phyloP scores from a whole-genome alignment of 2,888 invertebrate species.

The Abscondita cerata region DNA sequence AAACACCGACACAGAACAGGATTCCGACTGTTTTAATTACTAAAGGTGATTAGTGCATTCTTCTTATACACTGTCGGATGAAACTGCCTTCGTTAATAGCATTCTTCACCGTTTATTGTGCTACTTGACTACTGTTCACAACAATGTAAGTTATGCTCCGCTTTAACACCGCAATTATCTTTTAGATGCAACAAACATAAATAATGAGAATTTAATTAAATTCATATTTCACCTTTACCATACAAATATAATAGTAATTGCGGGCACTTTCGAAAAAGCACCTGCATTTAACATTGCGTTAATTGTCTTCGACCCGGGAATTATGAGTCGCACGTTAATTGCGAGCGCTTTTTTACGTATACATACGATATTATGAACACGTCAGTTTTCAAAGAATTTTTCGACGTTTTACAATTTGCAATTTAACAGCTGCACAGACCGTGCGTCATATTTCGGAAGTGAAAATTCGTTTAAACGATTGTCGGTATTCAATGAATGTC shows the following conservation, averaged over 20 bases:
- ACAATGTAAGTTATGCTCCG: conserved; percentile 37
- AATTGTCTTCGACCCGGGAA: conserved; percentile 8
- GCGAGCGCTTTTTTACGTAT: neutral
- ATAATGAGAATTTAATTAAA: conserved; percentile 53
- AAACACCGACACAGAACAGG: conserved; percentile 37
- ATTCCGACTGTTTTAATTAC: conserved; percentile 51
- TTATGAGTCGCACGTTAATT: neutral
- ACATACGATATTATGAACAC: neutral
- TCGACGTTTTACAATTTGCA: neutral
- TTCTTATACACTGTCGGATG: conserved; percentile 33
- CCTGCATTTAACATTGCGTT: conserved; percentile 20
- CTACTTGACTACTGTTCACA: conserved; percentile 24
- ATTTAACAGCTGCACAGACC: neutral
- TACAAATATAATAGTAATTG: conserved; percentile 13
- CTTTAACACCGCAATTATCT: conserved; percentile 42
- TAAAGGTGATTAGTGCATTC: conserved; percentile 39
- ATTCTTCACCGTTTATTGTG: conserved; percentile 34
- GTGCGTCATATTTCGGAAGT: neutral
- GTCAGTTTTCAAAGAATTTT: neutral
- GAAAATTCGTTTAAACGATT: neutral
- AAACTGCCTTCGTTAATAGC: conserved; percentile 31
- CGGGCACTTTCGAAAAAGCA: conserved; percentile 17
- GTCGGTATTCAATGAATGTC: too few species aligned
- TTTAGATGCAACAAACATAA: conserved; percentile 48
- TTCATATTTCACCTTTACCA: conserved; percentile 41